Percentiles rank a stretch among this genome's conserved stretches.
phyloP scores from a whole-genome alignment of 2,888 invertebrate genomes.

The Plutella xylostella region DNA sequence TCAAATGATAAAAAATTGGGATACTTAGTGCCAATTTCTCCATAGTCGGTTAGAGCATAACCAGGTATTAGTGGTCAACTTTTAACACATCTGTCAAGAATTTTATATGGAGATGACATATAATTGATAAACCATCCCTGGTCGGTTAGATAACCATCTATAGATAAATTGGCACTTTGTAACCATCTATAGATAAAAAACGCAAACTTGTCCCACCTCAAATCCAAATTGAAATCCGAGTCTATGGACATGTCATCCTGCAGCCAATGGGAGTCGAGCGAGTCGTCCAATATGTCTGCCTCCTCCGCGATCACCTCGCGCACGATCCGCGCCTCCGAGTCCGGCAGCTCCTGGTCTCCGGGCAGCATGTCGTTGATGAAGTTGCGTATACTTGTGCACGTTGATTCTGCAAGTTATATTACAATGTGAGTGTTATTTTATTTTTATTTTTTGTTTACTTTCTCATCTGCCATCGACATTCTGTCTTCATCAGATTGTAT shows the following conservation, averaged over 20 bases:
- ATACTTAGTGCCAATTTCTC: too few species aligned
- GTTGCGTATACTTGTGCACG: constrained; percentile 56
- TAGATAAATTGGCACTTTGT: too few species aligned
- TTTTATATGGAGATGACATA: too few species aligned
- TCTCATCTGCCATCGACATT: too few species aligned
- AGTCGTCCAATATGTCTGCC: constrained; percentile 51
- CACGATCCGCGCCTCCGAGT: constrained; percentile 47
- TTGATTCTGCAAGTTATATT: constrained; percentile 37
- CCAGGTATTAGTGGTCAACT: too few species aligned
- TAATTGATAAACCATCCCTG: too few species aligned
- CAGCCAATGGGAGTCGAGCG: constrained; percentile 55
- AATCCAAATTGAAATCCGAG: constrained; percentile 39
- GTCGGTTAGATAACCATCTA: too few species aligned
- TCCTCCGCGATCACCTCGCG: constrained; percentile 52
- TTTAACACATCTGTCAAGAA: too few species aligned
- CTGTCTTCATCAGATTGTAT: too few species aligned
- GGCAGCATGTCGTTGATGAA: constrained; percentile 51
- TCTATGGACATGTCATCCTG: constrained; percentile 47
- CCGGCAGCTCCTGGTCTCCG: constrained; percentile 41
- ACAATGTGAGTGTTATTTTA: background rate
- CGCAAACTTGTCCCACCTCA: constrained; percentile 28
- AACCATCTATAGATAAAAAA: background rate
- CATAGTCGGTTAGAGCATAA: too few species aligned
- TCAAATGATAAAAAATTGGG: too few species aligned
- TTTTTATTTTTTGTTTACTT: background rate